Base-by-base conservation (phyloP, 2,113 vertebrate genomes). In the Alosa alosa region DNA sequence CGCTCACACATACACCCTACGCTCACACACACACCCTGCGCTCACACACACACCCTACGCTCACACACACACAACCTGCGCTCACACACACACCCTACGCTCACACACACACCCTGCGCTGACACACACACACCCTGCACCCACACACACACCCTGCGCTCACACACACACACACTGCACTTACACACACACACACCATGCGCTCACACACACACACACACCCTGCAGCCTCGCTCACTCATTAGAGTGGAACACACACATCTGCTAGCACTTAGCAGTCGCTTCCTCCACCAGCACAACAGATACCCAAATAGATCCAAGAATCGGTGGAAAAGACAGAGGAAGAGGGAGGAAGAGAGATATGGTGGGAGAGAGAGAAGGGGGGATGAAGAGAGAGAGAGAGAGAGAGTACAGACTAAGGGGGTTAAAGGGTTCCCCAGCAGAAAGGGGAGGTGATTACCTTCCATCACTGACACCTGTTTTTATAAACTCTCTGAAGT, bases 201-300 rank as follows among this genome's bases (percentile, higher is more conserved):
- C 1, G 31, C 31, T 0, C 31, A 0, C 31, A 31, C 31, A 31
- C 31, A 31, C 31, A 31, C 31, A 31, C 31, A 31, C 31, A 31
- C 31, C 31, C 86, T 83, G 72, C 81, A 87, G 84, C 86, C 39
- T 52, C 82, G 1, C 88, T 87, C 82, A 72, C 84, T 87, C 84
- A 87, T 68, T 78, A 81, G 52, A 85, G n/a, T 39, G 78, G 84
- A 83, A 39, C 57, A 57, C 68, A 60, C 72, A 89, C 86, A 87
- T 87, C 86, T 89, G 88, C 88, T 89, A 85, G 86, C 84, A 87
- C 86, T 89, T 89, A 87, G 52, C 52, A 72, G 60, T 39, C 46
- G 72, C 81, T 85, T 83, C 83, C 87, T 87, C 81, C 83, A 86
- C 83, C 81, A 44, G 57, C 84, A 85, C 78, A 84, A 88, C 82